A percentile compares a stretch with the other conserved stretches of the same genome.
Evolutionary conservation across 2,797 vertebrate species (phyloP).

Genomic region (Sebastes oblongus): DNA sequence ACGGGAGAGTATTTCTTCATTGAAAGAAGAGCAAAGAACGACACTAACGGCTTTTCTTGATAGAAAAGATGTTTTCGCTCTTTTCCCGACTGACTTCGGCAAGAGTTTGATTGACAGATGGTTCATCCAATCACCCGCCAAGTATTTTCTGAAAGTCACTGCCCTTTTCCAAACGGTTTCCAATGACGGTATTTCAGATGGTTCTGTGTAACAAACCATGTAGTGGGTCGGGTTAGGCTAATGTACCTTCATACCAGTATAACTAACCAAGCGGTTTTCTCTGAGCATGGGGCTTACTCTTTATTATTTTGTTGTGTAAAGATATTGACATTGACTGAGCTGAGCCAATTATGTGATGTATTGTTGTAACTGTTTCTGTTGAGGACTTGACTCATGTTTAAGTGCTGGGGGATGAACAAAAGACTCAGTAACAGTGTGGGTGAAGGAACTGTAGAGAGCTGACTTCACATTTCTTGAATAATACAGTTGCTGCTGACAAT

Average conservation of each 20-base stretch:
- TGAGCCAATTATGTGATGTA: not conserved
- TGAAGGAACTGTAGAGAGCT: not conserved
- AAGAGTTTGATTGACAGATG: too few relatives aligned
- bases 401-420: not conserved
- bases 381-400: not conserved
- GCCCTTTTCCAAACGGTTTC: too few relatives aligned
- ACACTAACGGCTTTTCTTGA: too few relatives aligned
- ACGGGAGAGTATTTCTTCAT: too few relatives aligned
- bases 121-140: too few relatives aligned
- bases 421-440: not conserved
- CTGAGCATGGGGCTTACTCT: not conserved
- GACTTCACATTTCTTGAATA: not conserved
- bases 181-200: too few relatives aligned
- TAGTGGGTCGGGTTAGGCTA: not conserved
- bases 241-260: not conserved
- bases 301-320: not conserved
- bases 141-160: too few relatives aligned
- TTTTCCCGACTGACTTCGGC: too few relatives aligned
- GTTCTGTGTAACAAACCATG: rapidly evolving
- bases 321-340: not conserved
- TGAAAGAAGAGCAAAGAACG: too few relatives aligned
- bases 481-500: not conserved
- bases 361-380: not conserved
- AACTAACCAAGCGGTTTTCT: not conserved
- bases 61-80: too few relatives aligned